Base-by-base conservation (phyloP, 23 tunicate species). In the Trididemnum nubilum region DNA sequence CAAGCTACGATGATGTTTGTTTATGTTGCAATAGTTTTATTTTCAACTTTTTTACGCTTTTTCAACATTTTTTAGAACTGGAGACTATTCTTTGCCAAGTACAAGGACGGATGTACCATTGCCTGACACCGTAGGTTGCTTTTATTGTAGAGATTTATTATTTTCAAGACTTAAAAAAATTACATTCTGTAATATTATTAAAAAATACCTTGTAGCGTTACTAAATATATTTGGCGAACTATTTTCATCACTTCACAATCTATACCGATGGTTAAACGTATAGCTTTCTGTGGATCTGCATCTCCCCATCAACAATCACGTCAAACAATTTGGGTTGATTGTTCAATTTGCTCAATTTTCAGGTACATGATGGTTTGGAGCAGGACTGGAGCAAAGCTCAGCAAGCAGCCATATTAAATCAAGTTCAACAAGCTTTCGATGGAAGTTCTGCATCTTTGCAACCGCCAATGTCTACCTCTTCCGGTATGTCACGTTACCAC, bases 371-470 rank as follows among this genome's bases (percentile, higher is more conserved):
- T 9, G 19, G 58, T 51, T 76, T 65, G 50, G 92, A 82, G 37
- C 74, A 66, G 51, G 88, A 83, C 21, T 89, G 94, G 94, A 85
- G 81, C 27, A 67, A 85, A 69, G 83, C 79, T 30, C 85, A 83
- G 36, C 96, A 85, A 49, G 66, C 79, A 2, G 79, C 86, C 7
- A 74, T 89, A 29, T 58, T 89, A 50, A 63, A 82, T 15, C 80
- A 86, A 86, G 90, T 86, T 0, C 84, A 86, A 58, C 77, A 79
- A 59, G 90, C 90, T 19, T 86, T 86, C 50, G 90, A 86, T n/a
- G 80, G 82, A 29, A 85, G 75, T 38, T 60, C 90, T 1, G 58
- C 60, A n/a, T 75, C 81, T n/a, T 61, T 24, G n/a, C 54, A 44
- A 9, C 54, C 9, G 54, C 9, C 9, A 44, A 44, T 44, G 54